A percentile compares a stretch with the other conserved stretches of the same genome.
Conservation (phyloP, 2,797 vertebrate genomes). For the Pseudochromis fuscus region DNA sequence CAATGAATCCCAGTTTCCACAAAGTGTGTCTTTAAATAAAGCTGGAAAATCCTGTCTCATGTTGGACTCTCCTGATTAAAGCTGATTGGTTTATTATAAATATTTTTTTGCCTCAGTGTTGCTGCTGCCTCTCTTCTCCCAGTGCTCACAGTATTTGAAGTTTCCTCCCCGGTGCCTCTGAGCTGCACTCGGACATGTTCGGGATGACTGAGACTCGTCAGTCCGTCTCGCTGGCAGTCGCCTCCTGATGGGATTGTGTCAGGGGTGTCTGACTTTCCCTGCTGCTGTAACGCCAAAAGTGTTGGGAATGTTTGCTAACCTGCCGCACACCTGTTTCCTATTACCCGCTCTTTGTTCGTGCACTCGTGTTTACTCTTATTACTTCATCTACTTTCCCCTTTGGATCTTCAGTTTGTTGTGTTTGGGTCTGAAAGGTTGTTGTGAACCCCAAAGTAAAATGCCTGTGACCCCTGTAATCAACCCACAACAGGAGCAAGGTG, state of each 20-base stretch:
- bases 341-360: constrained; percentile 8
- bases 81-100: constrained; percentile 28
- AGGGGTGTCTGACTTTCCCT: constrained; percentile 65
- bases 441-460: constrained; percentile 10
- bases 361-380: constrained; percentile 2
- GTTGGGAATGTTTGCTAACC: constrained; percentile 27
- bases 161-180: constrained; percentile 17
- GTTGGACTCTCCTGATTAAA: constrained; percentile 24
- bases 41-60: constrained; percentile 8
- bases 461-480: constrained; percentile 17
- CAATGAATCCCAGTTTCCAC: neutral
- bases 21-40: constrained; percentile 11
- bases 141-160: constrained; percentile 17
- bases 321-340: constrained; percentile 52
- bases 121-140: constrained; percentile 15
- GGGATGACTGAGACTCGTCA: constrained; percentile 53
- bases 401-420: constrained; percentile 14
- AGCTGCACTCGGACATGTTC: constrained; percentile 32
- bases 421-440: constrained; percentile 14
- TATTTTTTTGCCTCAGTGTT: constrained; percentile 1
- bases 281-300: constrained; percentile 23
- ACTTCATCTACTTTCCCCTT: constrained; percentile 6
- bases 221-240: constrained; percentile 38
- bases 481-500: constrained; percentile 36
- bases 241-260: constrained; percentile 43